Evolutionary conservation across 2,888 invertebrate genomes (phyloP).

Genomic region (Choristoneura rosaceana): DNA sequence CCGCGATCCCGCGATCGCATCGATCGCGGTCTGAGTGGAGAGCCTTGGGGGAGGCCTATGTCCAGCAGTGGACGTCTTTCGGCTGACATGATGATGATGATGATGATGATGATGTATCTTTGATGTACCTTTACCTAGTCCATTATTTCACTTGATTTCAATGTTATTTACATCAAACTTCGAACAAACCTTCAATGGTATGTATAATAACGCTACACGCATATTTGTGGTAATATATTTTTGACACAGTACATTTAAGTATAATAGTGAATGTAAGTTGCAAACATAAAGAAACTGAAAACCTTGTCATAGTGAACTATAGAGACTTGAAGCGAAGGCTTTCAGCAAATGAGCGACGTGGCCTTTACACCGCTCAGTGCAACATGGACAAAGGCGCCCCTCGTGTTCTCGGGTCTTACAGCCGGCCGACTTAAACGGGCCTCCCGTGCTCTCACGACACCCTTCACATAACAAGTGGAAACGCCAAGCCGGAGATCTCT

Average conservation of each 20-base stretch:
- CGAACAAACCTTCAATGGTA: not conserved
- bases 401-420: slow-evolving; percentile 57
- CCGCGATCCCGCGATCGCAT: no score
- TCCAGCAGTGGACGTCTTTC: no score
- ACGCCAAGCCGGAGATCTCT: slow-evolving; percentile 53
- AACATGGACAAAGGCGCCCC: slow-evolving; percentile 67
- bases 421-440: slow-evolving; percentile 51
- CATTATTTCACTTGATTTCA: not conserved
- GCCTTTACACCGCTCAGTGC: slow-evolving; percentile 55
- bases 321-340: slow-evolving; percentile 57
- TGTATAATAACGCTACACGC: not conserved
- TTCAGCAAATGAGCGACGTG: slow-evolving; percentile 77
- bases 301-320: not conserved
- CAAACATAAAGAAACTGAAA: not conserved
- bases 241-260: not conserved
- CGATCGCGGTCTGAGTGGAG: no score
- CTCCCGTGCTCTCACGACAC: slow-evolving; percentile 48
- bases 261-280: slow-evolving; percentile 48
- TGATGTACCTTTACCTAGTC: not conserved
- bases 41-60: no score
- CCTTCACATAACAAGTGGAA: slow-evolving; percentile 51
- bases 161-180: not conserved
- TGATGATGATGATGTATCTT: no score
- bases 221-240: not conserved
- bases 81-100: no score